These are phyloP conservation scores for Epinephelus coioides DNA, from an alignment of 2,797 vertebrate species.

Conservation along the genomic window DNA sequence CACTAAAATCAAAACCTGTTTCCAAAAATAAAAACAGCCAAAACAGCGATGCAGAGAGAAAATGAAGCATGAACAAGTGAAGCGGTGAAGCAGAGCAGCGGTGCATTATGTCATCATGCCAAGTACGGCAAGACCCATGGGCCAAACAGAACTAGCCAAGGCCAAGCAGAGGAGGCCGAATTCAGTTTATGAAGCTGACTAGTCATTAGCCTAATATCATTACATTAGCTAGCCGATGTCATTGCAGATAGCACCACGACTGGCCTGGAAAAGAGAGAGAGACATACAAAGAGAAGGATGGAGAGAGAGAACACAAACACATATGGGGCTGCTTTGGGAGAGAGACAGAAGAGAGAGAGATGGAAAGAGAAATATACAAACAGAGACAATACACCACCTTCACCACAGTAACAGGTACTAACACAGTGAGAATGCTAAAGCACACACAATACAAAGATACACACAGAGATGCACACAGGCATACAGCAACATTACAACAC, in stretches of 20 bases:
- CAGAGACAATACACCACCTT: constrained; percentile 52
- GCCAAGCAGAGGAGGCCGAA: constrained; percentile 69
- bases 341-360: constrained; percentile 37
- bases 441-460: constrained; percentile 34
- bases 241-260: constrained; percentile 70
- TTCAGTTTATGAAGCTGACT: constrained; percentile 52
- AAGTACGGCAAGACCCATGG: constrained; percentile 63
- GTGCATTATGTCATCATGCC: constrained; percentile 70
- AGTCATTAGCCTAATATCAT: constrained; percentile 70
- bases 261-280: constrained; percentile 77
- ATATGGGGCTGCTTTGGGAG: constrained; percentile 36
- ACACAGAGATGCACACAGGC: constrained; percentile 37
- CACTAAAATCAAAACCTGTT: constrained; percentile 43
- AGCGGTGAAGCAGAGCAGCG: constrained; percentile 67
- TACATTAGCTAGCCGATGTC: constrained; percentile 81
- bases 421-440: constrained; percentile 53
- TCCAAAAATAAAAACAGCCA: constrained; percentile 54
- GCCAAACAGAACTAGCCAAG: constrained; percentile 70
- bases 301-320: constrained; percentile 57
- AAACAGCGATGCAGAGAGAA: constrained; percentile 65
- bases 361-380: constrained; percentile 55
- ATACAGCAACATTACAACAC: constrained; percentile 35
- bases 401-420: constrained; percentile 61
- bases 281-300: constrained; percentile 54
- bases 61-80: constrained; percentile 58